These are phyloP conservation scores for Hormiphora californensis DNA, from an alignment of 37 sponge, comb jelly and placozoan species.

Conservation along the genomic window DNA sequence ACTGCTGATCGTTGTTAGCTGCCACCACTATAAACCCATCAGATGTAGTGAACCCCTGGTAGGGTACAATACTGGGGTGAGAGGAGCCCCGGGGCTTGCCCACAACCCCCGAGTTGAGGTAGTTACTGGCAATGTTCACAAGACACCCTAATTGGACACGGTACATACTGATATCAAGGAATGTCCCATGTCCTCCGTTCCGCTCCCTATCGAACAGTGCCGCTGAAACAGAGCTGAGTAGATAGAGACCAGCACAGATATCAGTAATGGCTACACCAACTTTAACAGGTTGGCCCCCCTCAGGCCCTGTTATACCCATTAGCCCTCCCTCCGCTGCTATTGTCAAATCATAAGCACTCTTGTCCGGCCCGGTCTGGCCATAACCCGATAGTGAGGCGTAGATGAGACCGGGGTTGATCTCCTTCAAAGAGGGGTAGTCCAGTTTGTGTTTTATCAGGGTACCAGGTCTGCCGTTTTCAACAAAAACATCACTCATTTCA, in stretches of 20 bases:
- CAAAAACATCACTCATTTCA: slow-evolving; percentile 57
- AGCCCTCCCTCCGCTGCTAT: slow-evolving; percentile 65
- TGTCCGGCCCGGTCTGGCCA: slow-evolving; percentile 64
- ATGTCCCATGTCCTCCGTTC: slow-evolving; percentile 62
- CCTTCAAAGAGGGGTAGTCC: slow-evolving; percentile 54
- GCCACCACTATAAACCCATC: slow-evolving; percentile 65
- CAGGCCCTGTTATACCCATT: slow-evolving; percentile 71
- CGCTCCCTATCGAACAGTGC: slow-evolving; percentile 57
- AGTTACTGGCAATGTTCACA: slow-evolving; percentile 64
- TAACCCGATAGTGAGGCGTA: slow-evolving; percentile 77
- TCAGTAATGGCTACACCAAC: slow-evolving; percentile 77
- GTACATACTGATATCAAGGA: slow-evolving; percentile 64
- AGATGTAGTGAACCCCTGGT: slow-evolving; percentile 66
- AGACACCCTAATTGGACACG: slow-evolving; percentile 63
- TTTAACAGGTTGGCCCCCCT: slow-evolving; percentile 67
- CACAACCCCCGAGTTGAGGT: slow-evolving; percentile 63
- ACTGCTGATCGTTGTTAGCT: slow-evolving; percentile 68
- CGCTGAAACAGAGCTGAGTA: slow-evolving; percentile 63
- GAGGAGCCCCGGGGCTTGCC: slow-evolving; percentile 63
- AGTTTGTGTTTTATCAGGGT: slow-evolving; percentile 61
- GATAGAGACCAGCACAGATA: slow-evolving; percentile 72
- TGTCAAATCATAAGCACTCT: slow-evolving; percentile 70
- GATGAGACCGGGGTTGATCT: slow-evolving; percentile 57
- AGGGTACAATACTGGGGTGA: slow-evolving; percentile 76
- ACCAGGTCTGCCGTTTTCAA: slow-evolving; percentile 73